Conservation (phyloP, 2,888 invertebrate species). For the Drosophila flavopinicola region DNA sequence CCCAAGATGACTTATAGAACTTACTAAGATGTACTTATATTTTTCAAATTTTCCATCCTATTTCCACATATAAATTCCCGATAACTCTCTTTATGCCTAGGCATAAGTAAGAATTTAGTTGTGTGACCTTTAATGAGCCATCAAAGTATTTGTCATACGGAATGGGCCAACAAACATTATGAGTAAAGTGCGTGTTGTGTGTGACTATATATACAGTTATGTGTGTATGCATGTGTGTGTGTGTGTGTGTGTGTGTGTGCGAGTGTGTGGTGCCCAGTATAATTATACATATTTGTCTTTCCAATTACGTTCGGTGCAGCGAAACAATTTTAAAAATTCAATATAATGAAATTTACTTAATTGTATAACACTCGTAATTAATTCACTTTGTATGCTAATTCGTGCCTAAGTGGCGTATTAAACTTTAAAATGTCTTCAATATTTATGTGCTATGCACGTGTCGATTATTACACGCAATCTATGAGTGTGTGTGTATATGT, state of each 20-base stretch:
- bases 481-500: constrained; percentile 5
- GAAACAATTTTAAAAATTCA: constrained; percentile 79
- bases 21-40: too few relatives aligned
- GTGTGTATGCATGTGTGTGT: background rate
- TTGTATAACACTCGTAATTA: constrained; percentile 82
- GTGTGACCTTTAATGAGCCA: constrained; percentile 22
- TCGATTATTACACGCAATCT: constrained; percentile 76
- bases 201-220: constrained; percentile 25
- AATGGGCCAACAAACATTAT: constrained; percentile 10
- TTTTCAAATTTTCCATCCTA: too few relatives aligned
- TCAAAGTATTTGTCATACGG: constrained; percentile 4
- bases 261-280: constrained; percentile 31
- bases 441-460: constrained; percentile 73
- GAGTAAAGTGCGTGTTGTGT: constrained; percentile 39
- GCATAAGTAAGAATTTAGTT: too few relatives aligned
- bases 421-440: constrained; percentile 80
- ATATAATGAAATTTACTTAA: constrained; percentile 82
- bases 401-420: constrained; percentile 78
- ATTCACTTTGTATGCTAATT: constrained; percentile 81
- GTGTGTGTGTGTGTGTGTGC: constrained; percentile 15
- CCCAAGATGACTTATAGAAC: too few relatives aligned
- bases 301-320: constrained; percentile 71
- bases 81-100: too few relatives aligned
- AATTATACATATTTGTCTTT: constrained; percentile 75
- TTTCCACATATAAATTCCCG: too few relatives aligned